Base-by-base conservation (phyloP, 2,113 vertebrate genomes). In the Herpetotheres cachinnans region DNA sequence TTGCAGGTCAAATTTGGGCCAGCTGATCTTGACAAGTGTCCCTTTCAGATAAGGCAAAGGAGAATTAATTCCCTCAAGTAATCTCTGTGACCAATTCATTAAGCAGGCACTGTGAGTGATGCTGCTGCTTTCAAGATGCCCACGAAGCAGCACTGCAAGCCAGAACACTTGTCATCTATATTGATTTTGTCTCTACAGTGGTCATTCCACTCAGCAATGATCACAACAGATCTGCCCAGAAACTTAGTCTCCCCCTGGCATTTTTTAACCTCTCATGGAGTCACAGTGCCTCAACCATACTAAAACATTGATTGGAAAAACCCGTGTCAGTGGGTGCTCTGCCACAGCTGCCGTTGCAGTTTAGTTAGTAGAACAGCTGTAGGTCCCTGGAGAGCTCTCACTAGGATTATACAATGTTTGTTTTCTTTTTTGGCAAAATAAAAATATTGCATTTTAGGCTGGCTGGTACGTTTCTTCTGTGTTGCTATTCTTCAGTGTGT, bases 251-350 rank as follows among this genome's bases (percentile, higher is more conserved):
- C 36, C 49, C 49, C 86, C 16, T 44, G 72, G 54, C 47, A 20
- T 70, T 73, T 77, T 36, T 78, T 46, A 50, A 70, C 25, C 1
- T 3, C 66, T 20, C 0, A 0, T 18, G 40, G 54, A 69, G 62
- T 21, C 44, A 1, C 19, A 12, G 76, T 13, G 63, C 61, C 49
- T 32, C 66, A 29, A 1, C 30, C 55, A 22, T 0, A 12, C 54
- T 14, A 13, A 67, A 36, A 79, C 8, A 30, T 0, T 2, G 10
- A 16, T 4, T 18, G 73, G 11, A 12, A 38, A 58, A 54, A 20
- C 5, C 47, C 15, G 2, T 10, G 5, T 2, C 32, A 21, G 49
- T 4, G 34, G 44, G 65, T 22, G 67, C 7, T 7, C 36, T 50
- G 81, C 50, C 9, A 2, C 7, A 4, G 36, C 62, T 29, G 56